phyloP scores from a whole-genome alignment of 2,113 vertebrate species.

The Entomyzon cyanotis region DNA sequence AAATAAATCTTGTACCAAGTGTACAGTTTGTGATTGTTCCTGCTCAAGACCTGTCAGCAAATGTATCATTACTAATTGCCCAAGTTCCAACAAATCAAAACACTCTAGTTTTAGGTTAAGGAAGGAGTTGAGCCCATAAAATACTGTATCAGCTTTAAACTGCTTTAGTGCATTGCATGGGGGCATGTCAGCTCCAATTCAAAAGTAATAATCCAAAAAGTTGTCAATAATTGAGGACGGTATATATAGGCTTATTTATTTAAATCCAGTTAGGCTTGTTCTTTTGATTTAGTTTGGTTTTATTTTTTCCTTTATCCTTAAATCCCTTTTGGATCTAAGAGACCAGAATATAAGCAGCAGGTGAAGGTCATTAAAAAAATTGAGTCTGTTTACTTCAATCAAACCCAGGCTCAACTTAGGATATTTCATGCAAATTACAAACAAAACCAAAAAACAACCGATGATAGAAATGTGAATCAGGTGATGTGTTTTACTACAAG shows the following conservation, averaged over 20 bases:
- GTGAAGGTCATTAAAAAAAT: neutral
- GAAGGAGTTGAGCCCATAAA: neutral
- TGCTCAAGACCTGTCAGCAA: slow-evolving; percentile 13
- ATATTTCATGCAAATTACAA: neutral
- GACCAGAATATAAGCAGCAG: neutral
- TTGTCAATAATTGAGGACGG: slow-evolving; percentile 1
- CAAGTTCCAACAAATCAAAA: neutral
- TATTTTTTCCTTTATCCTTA: neutral
- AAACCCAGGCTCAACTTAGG: neutral
- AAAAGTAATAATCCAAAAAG: neutral
- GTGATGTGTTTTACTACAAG: neutral
- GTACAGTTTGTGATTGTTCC: slow-evolving; percentile 10
- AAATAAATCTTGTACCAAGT: slow-evolving; percentile 36
- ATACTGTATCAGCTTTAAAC: neutral
- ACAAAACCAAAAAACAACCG: neutral
- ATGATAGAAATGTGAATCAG: neutral
- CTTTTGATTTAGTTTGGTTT: neutral
- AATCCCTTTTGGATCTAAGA: neutral
- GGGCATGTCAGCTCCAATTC: neutral
- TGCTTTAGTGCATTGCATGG: neutral
- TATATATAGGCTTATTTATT: neutral
- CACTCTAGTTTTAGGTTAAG: neutral
- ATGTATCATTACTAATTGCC: slow-evolving; percentile 26
- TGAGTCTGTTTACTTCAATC: neutral
- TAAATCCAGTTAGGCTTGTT: neutral